Evolutionary conservation across 2,113 vertebrate species (phyloP), one percentile per base, ranked within the genome.

Genomic region (Otocyon megalotis): DNA sequence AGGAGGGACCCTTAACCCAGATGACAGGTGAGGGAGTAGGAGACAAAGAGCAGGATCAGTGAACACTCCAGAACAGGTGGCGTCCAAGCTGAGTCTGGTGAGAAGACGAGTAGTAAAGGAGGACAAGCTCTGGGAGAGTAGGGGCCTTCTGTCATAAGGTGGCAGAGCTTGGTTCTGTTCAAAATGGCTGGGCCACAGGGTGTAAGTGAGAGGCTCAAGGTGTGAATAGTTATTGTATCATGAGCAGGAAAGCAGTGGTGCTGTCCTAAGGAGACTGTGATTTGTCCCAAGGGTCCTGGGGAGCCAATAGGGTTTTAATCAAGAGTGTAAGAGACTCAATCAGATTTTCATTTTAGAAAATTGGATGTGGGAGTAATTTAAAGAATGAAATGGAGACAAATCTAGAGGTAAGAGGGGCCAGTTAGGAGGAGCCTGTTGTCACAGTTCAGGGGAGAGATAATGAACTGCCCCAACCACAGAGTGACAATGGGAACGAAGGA

Each of bases 291-390:
- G 79, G 26, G 30, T 37, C 24, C 43, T 24, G n/a, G 48, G 48
- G 28, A 74, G 50, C 30, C 56, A 50, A 56, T 65, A 88, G 37
- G 7, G 24, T 89, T 76, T 76, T 50, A 82, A 63, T 30, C 17
- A 86, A 84, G 58, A 76, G 11, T 62, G 24, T 84, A 71, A 67
- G 17, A 77, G 76, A 65, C 8, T 9, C n/a, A 56, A 26, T 30
- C 48, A 37, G 48, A 88, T 60, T 30, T 76, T 5, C 76, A 93
- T 88, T 82, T 82, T 92, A 88, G 67, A 83, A 88, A 93, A 74
- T 8, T 67, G 85, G 65, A 65, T 35, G 35, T 35, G 50, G 28
- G 22, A 30, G n/a, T 26, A 88, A 53, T 67, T 50, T 77, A 67
- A 13, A 77, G 58, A 53, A 77, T 28, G 71, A 76, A 50, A 74